Evolutionary conservation across 2,113 vertebrate species (phyloP), one percentile per base, ranked within the genome.

Genomic region (Cynocephalus volans): DNA sequence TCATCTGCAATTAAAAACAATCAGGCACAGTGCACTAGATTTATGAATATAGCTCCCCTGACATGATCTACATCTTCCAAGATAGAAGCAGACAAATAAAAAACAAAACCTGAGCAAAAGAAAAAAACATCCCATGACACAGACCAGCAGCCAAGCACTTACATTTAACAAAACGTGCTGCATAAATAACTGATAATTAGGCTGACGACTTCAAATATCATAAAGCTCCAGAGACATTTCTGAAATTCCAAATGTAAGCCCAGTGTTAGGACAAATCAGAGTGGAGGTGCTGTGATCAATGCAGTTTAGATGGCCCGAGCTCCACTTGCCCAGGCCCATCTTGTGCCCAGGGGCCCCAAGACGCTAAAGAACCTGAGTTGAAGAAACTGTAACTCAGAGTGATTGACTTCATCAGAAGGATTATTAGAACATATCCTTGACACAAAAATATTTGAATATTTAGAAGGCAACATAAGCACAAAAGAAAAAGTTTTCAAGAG

Each of bases 71-170:
- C 52, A 33, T 33, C 89, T 88, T 75, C 69, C 10, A n/a, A 96
- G 73, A 88, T 8, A 33, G 65, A 97, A 93, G 72, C 84, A 91
- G 94, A 84, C 26, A 86, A 79, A 75, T 36, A 60, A 60, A 26
- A 18, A 60, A 60, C 21, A 19, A 60, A 60, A 87, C 79, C 70
- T 6, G 45, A 67, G 48, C 10, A 79, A 77, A 96, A 58, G 28
- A 76, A 80, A 84, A 45, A 65, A 87, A 72, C 52, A 31, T 5
- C 5, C 28, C 56, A 8, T 24, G 36, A 81, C 21, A 23, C 33
- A 93, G 31, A 83, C 28, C n/a, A 31, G 11, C 5, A 73, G 62
- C 72, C 73, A 85, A 31, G n/a, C 36, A 41, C 13, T 81, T 52
- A 31, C 6, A 76, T 28, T n/a, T 45, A 93, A 72, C 45, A 84